Evolutionary conservation across 2,888 invertebrate species (phyloP).

Genomic region (Amblyteles armatorius): DNA sequence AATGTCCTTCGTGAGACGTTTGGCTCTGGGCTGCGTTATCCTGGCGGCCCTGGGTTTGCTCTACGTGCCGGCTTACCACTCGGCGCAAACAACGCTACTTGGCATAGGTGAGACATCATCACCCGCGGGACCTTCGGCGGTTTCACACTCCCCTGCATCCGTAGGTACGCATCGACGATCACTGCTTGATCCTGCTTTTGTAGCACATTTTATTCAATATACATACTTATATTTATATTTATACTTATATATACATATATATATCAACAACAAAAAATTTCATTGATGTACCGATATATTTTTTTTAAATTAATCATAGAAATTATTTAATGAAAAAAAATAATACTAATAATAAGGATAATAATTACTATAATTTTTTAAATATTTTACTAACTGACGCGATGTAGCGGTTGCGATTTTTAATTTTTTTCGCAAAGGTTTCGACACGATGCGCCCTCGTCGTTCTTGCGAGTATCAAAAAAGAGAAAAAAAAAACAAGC

Average conservation of each 20-base stretch:
- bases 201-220: conserved; percentile 37
- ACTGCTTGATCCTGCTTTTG: conserved; percentile 63
- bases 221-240: background rate
- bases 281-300: background rate
- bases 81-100: conserved; percentile 80
- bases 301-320: background rate
- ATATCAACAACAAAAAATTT: background rate
- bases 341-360: too few relatives aligned
- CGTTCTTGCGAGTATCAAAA: background rate
- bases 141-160: conserved; percentile 78
- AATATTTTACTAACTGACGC: background rate
- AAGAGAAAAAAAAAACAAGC: background rate
- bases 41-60: conserved; percentile 80
- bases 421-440: background rate
- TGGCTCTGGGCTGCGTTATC: conserved; percentile 80
- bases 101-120: conserved; percentile 83
- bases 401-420: background rate
- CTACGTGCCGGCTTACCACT: conserved; percentile 83
- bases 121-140: conserved; percentile 77
- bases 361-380: too few relatives aligned
- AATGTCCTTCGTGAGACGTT: conserved; percentile 80
- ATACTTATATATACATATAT: background rate
- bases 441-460: too few relatives aligned
- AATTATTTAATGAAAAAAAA: background rate
- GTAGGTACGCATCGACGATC: conserved; percentile 80